These are phyloP conservation scores for Falcunculus frontatus DNA, from an alignment of 2,113 vertebrate genomes.

Conservation along the genomic window DNA sequence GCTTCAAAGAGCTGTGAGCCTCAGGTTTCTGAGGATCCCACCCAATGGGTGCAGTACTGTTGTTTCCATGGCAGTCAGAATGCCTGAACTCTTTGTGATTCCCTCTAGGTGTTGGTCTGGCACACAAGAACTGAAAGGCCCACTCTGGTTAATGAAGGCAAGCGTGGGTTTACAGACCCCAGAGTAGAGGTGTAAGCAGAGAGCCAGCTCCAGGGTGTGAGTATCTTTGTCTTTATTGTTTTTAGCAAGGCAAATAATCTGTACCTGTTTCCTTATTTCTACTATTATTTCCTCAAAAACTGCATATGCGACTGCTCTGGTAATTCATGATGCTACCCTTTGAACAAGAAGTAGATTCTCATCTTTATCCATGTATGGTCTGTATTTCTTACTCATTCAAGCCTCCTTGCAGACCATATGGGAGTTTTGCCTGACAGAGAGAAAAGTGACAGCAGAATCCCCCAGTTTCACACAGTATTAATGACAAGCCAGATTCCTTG, in stretches of 20 bases:
- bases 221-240: background rate
- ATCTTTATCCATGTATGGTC: background rate
- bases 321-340: background rate
- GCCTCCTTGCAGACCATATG: background rate
- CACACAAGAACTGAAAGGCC: slow-evolving; percentile 87
- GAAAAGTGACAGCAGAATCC: background rate
- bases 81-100: background rate
- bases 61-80: background rate
- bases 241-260: background rate
- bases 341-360: background rate
- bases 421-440: background rate
- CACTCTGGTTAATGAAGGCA: slow-evolving; percentile 84
- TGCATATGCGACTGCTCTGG: background rate
- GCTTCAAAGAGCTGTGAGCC: background rate
- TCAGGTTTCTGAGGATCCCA: background rate
- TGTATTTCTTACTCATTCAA: background rate
- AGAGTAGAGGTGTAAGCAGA: slow-evolving; percentile 81
- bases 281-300: background rate
- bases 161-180: slow-evolving; percentile 85
- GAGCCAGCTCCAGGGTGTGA: slow-evolving; percentile 46
- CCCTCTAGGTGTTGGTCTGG: slow-evolving; percentile 84
- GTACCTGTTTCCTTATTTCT: background rate
- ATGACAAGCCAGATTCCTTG: background rate
- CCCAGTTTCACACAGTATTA: background rate
- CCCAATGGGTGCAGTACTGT: background rate